phyloP scores from a whole-genome alignment of 1,140 invertebrate genomes.

The Drosophila asahinai region DNA sequence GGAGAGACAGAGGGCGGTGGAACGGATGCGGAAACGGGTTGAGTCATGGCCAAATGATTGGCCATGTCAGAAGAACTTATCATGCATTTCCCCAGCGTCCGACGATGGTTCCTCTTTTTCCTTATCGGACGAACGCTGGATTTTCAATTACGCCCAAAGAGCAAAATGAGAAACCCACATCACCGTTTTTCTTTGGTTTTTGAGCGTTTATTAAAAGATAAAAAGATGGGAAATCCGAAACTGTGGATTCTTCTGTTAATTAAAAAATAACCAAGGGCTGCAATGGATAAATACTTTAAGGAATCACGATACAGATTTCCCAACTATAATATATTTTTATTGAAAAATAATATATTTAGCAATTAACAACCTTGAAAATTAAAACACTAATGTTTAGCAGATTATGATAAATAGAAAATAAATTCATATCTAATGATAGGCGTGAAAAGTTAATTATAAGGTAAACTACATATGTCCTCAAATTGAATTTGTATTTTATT shows the following conservation, averaged over 20 bases:
- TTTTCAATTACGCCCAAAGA: constrained; percentile 68
- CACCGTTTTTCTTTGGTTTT: neutral
- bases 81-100: constrained; percentile 57
- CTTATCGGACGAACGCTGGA: constrained; percentile 57
- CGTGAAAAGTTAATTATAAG: neutral
- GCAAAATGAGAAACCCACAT: constrained; percentile 12
- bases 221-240: too few relatives aligned
- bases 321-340: too few relatives aligned
- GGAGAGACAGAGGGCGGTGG: neutral
- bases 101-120: constrained; percentile 26
- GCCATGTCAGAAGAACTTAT: constrained; percentile 78
- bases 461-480: neutral
- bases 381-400: too few relatives aligned
- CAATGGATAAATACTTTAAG: too few relatives aligned
- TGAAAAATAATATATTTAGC: too few relatives aligned
- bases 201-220: too few relatives aligned
- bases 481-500: neutral
- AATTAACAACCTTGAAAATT: too few relatives aligned
- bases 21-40: constrained; percentile 10
- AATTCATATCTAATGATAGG: neutral
- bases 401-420: too few relatives aligned
- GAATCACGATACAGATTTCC: neutral
- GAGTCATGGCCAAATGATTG: constrained; percentile 65
- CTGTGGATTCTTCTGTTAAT: too few relatives aligned
- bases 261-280: too few relatives aligned